Percentiles rank a stretch among this genome's conserved stretches.
These are phyloP conservation scores for Microctonus brassicae DNA, from an alignment of 2,888 invertebrate species.

Conservation along the genomic window DNA sequence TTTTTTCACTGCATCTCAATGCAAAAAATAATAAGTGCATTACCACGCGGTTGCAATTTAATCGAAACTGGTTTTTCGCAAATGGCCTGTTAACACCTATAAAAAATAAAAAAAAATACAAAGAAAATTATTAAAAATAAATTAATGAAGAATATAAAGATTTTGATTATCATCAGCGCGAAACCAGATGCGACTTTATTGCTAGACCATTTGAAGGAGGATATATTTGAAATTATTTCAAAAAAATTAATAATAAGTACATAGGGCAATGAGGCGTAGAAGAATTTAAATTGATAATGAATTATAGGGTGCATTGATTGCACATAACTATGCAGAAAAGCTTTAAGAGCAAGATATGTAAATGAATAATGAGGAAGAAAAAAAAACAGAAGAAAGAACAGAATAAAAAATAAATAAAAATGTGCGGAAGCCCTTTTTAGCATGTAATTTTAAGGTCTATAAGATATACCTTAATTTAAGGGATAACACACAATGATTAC, in stretches of 20 bases:
- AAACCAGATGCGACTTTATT: slow-evolving; percentile 21
- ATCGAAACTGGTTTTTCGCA: slow-evolving; percentile 23
- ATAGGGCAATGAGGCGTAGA: neutral
- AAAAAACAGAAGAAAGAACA: slow-evolving; percentile 19
- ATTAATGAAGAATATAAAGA: slow-evolving; percentile 34
- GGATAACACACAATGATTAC: slow-evolving; percentile 20
- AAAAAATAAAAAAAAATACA: slow-evolving; percentile 32
- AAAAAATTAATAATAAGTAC: slow-evolving; percentile 26
- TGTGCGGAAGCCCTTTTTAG: slow-evolving; percentile 11
- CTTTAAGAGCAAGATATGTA: slow-evolving; percentile 29
- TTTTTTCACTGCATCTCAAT: slow-evolving; percentile 3
- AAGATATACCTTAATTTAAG: slow-evolving; percentile 11
- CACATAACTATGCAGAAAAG: slow-evolving; percentile 34
- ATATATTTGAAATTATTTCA: slow-evolving; percentile 9
- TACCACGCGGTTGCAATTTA: slow-evolving; percentile 22
- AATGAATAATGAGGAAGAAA: slow-evolving; percentile 23
- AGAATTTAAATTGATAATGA: neutral
- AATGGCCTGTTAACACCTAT: slow-evolving; percentile 26
- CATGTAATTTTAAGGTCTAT: slow-evolving; percentile 29
- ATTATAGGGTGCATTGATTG: slow-evolving; percentile 25
- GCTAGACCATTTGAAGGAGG: slow-evolving; percentile 26
- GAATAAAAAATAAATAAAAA: slow-evolving; percentile 14
- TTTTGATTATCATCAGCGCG: slow-evolving; percentile 23
- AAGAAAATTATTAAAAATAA: slow-evolving; percentile 32
- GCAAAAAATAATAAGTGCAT: neutral